phyloP scores from a whole-genome alignment of 2,797 vertebrate species.

The Schizopygopsis pylzovi region DNA sequence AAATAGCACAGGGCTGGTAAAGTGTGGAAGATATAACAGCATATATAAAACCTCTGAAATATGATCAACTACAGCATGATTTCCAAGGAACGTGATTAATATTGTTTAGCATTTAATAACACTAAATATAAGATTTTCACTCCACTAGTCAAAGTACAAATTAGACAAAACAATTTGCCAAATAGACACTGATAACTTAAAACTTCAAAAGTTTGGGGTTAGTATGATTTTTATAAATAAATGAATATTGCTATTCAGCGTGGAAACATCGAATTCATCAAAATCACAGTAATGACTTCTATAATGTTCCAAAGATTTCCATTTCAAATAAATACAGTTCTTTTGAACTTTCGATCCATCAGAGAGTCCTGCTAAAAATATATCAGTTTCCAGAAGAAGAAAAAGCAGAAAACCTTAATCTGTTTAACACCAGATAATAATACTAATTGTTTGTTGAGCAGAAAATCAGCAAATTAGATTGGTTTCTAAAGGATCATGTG shows the following conservation, averaged over 20 bases:
- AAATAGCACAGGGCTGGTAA: constrained; percentile 38
- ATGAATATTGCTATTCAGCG: too few species aligned
- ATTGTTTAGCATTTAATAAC: not conserved
- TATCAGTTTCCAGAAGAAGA: not conserved
- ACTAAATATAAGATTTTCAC: not conserved
- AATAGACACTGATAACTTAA: not conserved
- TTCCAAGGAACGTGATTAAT: not conserved
- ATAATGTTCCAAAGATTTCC: not conserved
- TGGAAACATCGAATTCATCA: not conserved
- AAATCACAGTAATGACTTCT: not conserved
- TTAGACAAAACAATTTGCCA: not conserved
- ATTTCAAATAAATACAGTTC: not conserved
- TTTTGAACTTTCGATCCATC: not conserved
- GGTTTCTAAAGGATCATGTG: not conserved
- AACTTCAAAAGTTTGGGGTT: too few species aligned
- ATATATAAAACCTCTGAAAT: constrained; percentile 19
- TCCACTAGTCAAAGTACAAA: not conserved
- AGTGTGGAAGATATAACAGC: constrained; percentile 49
- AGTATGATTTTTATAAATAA: too few species aligned
- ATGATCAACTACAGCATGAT: constrained; percentile 18
- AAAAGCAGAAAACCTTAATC: not conserved
- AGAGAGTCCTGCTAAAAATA: not conserved
- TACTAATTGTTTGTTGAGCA: not conserved
- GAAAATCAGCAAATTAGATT: not conserved
- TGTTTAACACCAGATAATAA: not conserved